phyloP scores from a whole-genome alignment of 2,113 vertebrate species.

The Antigone vipio region DNA sequence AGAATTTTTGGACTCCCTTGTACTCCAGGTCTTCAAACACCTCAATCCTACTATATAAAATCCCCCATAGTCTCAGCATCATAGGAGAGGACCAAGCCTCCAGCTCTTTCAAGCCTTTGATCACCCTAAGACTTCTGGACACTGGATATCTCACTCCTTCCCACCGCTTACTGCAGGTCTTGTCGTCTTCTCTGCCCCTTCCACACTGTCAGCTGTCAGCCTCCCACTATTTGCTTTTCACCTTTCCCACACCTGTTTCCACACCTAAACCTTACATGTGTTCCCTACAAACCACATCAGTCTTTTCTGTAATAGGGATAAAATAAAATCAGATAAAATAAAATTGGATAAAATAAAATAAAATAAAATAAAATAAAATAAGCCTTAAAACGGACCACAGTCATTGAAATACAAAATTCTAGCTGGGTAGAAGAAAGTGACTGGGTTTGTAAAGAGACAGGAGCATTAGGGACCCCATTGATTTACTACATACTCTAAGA shows the following conservation, averaged over 20 bases:
- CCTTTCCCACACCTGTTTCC: not conserved
- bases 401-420: not conserved
- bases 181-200: not conserved
- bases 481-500: not conserved
- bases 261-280: not conserved
- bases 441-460: not conserved
- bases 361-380: not conserved
- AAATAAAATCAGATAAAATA: not conserved
- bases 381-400: not conserved
- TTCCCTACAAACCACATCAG: not conserved
- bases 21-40: not conserved
- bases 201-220: not conserved
- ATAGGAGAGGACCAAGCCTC: not conserved
- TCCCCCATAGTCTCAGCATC: not conserved
- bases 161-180: not conserved
- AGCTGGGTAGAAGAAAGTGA: not conserved
- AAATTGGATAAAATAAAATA: not conserved
- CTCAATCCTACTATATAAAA: not conserved
- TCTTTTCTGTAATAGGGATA: not conserved
- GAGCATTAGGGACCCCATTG: not conserved
- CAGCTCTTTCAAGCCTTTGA: not conserved
- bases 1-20: not conserved
- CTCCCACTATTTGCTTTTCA: not conserved
- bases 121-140: not conserved
- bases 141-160: not conserved